Conservation (phyloP, 1,140 invertebrate species). For the Aleiodes sp. region DNA sequence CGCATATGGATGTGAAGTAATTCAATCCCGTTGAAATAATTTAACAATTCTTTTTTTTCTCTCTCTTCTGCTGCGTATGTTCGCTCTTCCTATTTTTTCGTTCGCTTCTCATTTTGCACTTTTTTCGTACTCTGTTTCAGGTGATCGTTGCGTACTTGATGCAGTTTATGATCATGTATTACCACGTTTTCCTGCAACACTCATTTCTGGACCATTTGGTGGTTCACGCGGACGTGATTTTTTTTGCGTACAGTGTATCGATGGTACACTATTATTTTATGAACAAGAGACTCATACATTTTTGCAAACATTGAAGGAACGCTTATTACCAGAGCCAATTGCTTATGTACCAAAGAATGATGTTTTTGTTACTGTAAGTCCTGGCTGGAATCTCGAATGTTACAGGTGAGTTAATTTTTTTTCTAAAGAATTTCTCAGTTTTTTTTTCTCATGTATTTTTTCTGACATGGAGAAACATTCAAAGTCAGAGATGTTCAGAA, state of each 20-base stretch:
- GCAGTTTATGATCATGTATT: constrained; percentile 75
- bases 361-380: constrained; percentile 79
- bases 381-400: constrained; percentile 79
- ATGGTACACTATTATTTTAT: constrained; percentile 84
- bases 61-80: background rate
- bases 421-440: background rate
- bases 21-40: constrained; percentile 19
- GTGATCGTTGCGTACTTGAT: constrained; percentile 71
- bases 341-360: constrained; percentile 81
- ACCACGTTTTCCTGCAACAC: constrained; percentile 71
- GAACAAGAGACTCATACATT: constrained; percentile 89
- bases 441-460: no score
- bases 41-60: constrained; percentile 19
- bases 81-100: no score
- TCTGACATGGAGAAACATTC: no score
- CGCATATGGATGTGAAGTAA: constrained; percentile 22
- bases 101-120: no score
- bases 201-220: constrained; percentile 85
- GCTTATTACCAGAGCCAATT: constrained; percentile 82
- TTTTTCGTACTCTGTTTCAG: constrained; percentile 60
- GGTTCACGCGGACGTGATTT: constrained; percentile 81
- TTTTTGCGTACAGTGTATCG: constrained; percentile 85
- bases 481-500: no score
- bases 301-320: constrained; percentile 76
- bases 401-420: constrained; percentile 74